Percentiles rank a stretch among this genome's conserved stretches.
phyloP scores from a whole-genome alignment of 2,797 vertebrate species.

The Coranthus polyacanthus region DNA sequence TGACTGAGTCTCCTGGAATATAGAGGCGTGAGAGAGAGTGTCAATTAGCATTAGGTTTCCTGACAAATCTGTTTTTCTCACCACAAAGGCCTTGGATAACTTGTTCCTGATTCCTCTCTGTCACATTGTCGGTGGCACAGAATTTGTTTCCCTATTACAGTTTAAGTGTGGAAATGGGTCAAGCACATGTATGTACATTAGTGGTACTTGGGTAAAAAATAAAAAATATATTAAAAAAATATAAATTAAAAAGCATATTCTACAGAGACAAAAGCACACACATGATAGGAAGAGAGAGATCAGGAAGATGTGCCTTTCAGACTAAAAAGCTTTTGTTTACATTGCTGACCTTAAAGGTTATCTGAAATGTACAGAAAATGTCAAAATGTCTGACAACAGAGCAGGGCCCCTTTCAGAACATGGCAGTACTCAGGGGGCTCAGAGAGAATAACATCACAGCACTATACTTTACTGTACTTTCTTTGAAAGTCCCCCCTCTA shows the following conservation, averaged over 20 bases:
- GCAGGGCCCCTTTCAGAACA: conserved; percentile 56
- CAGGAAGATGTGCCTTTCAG: conserved; percentile 52
- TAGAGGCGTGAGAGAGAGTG: conserved; percentile 88
- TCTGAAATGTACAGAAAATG: conserved; percentile 77
- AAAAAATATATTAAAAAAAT: conserved; percentile 20
- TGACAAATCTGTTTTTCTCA: conserved; percentile 81
- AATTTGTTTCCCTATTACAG: conserved; percentile 59
- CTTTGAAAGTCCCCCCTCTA: conserved; percentile 72
- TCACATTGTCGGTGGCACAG: conserved; percentile 48
- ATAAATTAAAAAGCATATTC: conserved; percentile 19
- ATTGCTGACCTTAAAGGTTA: conserved; percentile 76
- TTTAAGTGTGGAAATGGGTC: conserved; percentile 72
- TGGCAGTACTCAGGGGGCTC: conserved; percentile 61
- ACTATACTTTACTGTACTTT: conserved; percentile 59
- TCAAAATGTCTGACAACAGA: conserved; percentile 71
- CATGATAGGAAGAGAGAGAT: conserved; percentile 23
- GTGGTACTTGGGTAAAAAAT: conserved; percentile 2
- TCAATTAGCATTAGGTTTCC: conserved; percentile 90
- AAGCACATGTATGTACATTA: conserved; percentile 34
- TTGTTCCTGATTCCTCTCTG: conserved; percentile 75
- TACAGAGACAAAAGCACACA: conserved; percentile 21
- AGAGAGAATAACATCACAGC: conserved; percentile 63
- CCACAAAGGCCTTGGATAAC: conserved; percentile 79
- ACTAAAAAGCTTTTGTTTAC: conserved; percentile 72
- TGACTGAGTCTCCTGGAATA: conserved; percentile 89